phyloP scores from a whole-genome alignment of 2,113 vertebrate species.

The Aleadryas rufinucha region DNA sequence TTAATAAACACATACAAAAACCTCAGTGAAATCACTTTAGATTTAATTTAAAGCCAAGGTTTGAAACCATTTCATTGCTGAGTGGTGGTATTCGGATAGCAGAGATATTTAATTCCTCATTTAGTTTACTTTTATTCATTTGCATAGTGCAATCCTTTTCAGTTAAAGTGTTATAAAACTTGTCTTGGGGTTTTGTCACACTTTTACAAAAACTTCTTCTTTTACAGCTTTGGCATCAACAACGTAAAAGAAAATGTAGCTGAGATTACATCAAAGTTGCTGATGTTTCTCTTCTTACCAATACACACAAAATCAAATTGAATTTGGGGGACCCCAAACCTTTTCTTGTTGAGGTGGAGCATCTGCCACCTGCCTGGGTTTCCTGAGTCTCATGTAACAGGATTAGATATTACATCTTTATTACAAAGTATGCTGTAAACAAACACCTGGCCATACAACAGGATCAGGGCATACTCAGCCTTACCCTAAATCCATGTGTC shows the following conservation, averaged over 20 bases:
- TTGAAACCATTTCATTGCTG: constrained; percentile 22
- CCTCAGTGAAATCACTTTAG: background rate
- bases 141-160: constrained; percentile 31
- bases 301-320: background rate
- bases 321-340: background rate
- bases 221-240: constrained; percentile 15
- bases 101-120: constrained; percentile 22
- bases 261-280: background rate
- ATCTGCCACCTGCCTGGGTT: background rate
- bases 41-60: constrained; percentile 1
- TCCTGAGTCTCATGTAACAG: background rate
- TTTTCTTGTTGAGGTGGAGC: background rate
- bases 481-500: background rate
- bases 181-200: constrained; percentile 10
- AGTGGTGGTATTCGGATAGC: background rate
- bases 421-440: background rate
- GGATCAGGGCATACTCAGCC: background rate
- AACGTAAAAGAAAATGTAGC: background rate
- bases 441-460: background rate
- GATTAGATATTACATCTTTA: background rate
- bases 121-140: constrained; percentile 24
- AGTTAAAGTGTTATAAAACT: constrained; percentile 35
- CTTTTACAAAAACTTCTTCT: constrained; percentile 2
- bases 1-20: background rate
- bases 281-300: constrained; percentile 1